A percentile compares a stretch with the other conserved stretches of the same genome.
Conservation (phyloP, 2,888 invertebrate genomes). For the Thelaira solivaga region DNA sequence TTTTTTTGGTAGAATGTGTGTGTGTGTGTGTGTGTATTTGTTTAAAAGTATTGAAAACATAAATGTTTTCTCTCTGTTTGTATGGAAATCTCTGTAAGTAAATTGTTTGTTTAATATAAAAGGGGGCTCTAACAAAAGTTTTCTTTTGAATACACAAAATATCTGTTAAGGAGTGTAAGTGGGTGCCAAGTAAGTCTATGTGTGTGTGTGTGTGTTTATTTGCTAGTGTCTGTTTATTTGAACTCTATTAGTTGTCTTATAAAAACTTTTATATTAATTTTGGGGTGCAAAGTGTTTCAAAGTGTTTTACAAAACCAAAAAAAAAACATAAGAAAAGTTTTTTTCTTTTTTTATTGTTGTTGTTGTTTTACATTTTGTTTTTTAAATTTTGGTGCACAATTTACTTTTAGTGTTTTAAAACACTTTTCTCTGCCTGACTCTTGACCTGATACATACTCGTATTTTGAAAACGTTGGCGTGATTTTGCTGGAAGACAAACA, state of each 20-base stretch:
- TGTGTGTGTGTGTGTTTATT: background rate
- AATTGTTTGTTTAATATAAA: too few relatives aligned
- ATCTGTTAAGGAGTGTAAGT: background rate
- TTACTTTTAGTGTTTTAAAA: constrained; percentile 46
- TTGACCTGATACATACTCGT: constrained; percentile 56
- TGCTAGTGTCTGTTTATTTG: constrained; percentile 23
- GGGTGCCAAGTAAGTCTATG: too few relatives aligned
- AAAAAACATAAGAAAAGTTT: constrained; percentile 54
- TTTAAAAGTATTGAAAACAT: too few relatives aligned
- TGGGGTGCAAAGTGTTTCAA: constrained; percentile 54
- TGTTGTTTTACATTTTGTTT: constrained; percentile 13
- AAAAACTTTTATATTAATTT: constrained; percentile 47
- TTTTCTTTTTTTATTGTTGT: constrained; percentile 4
- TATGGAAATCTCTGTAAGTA: too few relatives aligned
- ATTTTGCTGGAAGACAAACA: constrained; percentile 11
- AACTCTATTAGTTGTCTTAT: constrained; percentile 61
- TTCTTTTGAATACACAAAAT: background rate
- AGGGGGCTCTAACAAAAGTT: constrained; percentile 25
- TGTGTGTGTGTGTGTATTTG: background rate
- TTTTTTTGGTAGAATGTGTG: background rate
- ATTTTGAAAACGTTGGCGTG: constrained; percentile 23
- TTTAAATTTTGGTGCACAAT: constrained; percentile 28
- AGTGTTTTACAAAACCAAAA: constrained; percentile 59
- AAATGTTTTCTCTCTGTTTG: too few relatives aligned
- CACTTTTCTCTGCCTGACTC: constrained; percentile 50